Evolutionary conservation across 1,140 invertebrate species (phyloP), one percentile per base, ranked within the genome.

Genomic region (Halyomorpha halys): DNA sequence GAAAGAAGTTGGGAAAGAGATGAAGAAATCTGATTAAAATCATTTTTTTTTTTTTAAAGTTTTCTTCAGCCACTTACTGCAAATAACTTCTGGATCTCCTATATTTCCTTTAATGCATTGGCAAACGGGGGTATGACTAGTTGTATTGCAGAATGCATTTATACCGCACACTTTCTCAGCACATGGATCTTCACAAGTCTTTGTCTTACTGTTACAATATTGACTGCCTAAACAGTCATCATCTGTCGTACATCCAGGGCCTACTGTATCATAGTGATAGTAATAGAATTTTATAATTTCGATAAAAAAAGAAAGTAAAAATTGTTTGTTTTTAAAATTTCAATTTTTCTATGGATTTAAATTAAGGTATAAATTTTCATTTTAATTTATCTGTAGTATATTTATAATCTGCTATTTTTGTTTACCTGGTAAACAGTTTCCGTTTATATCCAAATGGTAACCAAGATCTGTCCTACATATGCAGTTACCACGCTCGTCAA

Each of bases 151-250:
- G 45, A 86, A 79, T 0, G 90, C 87, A 72, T 89, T 84, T 0
- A 82, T 76, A 11, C 86, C 89, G 70, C 91, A 94, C 0, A 78
- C 78, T 68, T 84, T 81, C 1, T 76, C 75, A 47, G 79, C 76
- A 71, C 91, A 95, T 14, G 90, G 87, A 74, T 89, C 82, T 47
- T 85, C 81, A 69, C 90, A 93, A 11, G 81, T 84, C 67, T 82
- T 80, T 15, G 82, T 85, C 27, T 80, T 76, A 15, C 71, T 73
- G 62, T 86, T 82, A 70, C 91, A 95, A 69, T 82, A 86, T 67
- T 81, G 82, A 65, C 89, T 81, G 64, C 88, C 84, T 0, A 85
- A 79, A 69, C 91, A 95, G 63, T 95, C 85, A 16, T 82, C 78
- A 71, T 94, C 83, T 5, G 71, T 76, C 59, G 79, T 78, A 73